A percentile compares a stretch with the other conserved stretches of the same genome.
Conservation (phyloP, 2,888 invertebrate genomes). For the Hemistola chrysoprasaria region DNA sequence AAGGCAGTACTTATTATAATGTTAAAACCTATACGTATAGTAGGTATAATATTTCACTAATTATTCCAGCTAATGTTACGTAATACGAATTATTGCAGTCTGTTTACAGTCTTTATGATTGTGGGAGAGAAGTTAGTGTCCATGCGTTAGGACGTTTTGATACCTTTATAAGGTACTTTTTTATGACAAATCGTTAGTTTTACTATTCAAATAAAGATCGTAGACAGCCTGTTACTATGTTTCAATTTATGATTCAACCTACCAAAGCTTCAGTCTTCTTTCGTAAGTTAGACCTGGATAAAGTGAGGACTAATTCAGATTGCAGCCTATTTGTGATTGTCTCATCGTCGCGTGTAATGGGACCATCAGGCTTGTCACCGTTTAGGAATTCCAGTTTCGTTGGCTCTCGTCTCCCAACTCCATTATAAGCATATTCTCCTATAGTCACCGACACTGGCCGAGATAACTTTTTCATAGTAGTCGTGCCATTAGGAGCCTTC, state of each 20-base stretch:
- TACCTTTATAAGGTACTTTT: no score
- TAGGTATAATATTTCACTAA: no score
- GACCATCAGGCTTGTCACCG: constrained; percentile 65
- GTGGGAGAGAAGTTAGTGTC: no score
- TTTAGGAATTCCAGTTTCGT: constrained; percentile 87
- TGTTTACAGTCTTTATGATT: no score
- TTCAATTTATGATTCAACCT: constrained; percentile 40
- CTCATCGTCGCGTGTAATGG: constrained; percentile 55
- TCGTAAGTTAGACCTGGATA: constrained; percentile 89
- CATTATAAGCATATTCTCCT: constrained; percentile 85
- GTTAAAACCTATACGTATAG: no score
- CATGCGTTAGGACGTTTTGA: no score
- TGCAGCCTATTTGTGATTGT: constrained; percentile 85
- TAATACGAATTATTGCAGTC: no score
- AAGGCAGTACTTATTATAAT: no score
- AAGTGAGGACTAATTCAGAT: constrained; percentile 87
- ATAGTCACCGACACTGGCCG: constrained; percentile 87
- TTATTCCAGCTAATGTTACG: no score
- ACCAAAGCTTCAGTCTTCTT: constrained; percentile 87
- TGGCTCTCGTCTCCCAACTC: constrained; percentile 82
- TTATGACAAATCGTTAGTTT: no score
- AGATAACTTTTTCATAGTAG: constrained; percentile 80
- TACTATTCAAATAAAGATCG: no score
- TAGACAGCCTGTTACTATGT: no score
- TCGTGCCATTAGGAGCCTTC: constrained; percentile 78